Percentiles rank a stretch among this genome's conserved stretches.
phyloP scores from a whole-genome alignment of 2,797 vertebrate genomes.

The Novumbra hubbsi region DNA sequence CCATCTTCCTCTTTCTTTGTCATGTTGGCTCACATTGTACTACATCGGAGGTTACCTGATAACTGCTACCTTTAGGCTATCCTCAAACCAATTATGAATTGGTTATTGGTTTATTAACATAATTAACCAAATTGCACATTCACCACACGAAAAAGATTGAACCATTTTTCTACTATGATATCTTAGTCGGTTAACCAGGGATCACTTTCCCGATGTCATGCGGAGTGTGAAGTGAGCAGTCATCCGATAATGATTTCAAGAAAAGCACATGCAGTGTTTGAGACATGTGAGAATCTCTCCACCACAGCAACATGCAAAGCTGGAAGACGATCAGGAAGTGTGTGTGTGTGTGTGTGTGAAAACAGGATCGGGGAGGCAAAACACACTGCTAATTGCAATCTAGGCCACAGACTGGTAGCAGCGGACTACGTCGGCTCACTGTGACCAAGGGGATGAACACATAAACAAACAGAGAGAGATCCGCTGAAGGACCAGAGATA shows the following conservation, averaged over 20 bases:
- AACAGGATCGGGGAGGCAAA: constrained; percentile 8
- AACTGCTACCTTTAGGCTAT: no score
- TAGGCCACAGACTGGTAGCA: constrained; percentile 36
- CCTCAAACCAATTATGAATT: no score
- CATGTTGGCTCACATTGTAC: no score
- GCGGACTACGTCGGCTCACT: constrained; percentile 24
- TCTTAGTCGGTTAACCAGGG: not conserved
- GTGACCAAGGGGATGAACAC: constrained; percentile 29
- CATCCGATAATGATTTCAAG: constrained; percentile 7
- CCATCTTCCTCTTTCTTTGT: no score
- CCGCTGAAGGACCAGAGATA: not conserved
- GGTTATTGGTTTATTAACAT: no score
- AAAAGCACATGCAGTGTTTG: not conserved
- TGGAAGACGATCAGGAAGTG: not conserved
- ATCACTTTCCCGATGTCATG: not conserved
- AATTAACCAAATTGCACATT: not conserved
- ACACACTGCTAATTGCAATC: constrained; percentile 35
- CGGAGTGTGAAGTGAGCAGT: not conserved
- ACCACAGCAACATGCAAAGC: not conserved
- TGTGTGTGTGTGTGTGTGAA: not conserved
- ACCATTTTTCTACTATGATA: not conserved
- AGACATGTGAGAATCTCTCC: constrained; percentile 1
- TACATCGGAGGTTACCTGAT: no score
- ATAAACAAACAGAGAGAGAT: constrained; percentile 19
- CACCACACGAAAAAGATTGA: not conserved